A percentile compares a stretch with the other conserved stretches of the same genome.
phyloP scores from a whole-genome alignment of 2,797 vertebrate species.

The Acrossocheilus wenchowensis region DNA sequence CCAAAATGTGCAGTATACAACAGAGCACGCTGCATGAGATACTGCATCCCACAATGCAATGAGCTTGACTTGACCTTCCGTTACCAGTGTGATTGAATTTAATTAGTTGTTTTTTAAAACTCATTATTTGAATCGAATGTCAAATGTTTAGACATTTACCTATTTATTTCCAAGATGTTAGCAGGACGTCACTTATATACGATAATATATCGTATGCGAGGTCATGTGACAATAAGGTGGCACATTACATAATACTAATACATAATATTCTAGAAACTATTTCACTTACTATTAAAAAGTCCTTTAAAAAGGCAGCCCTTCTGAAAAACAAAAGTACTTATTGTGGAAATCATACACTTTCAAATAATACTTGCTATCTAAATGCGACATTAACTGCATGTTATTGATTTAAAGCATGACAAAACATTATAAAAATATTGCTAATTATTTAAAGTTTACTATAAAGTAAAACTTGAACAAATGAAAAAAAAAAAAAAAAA shows the following conservation, averaged over 20 bases:
- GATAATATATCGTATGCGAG: not conserved
- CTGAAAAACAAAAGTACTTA: not conserved
- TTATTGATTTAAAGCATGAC: not conserved
- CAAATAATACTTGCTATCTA: not conserved
- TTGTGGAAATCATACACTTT: not conserved
- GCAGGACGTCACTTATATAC: not conserved
- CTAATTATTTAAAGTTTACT: not conserved
- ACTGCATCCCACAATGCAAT: constrained; percentile 19
- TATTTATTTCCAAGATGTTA: not conserved
- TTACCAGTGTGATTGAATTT: constrained; percentile 18
- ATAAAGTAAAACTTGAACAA: not conserved
- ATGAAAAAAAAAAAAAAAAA: not conserved
- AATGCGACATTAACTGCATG: not conserved
- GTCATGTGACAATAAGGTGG: not conserved
- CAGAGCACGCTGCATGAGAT: not conserved
- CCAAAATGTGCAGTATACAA: not conserved
- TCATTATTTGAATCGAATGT: constrained; percentile 1
- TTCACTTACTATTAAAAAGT: not conserved
- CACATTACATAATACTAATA: not conserved
- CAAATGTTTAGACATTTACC: not conserved
- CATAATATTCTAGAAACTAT: not conserved
- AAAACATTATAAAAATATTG: not conserved
- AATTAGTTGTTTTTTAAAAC: not conserved
- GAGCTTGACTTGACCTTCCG: constrained; percentile 24
- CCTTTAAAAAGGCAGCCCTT: not conserved